These are phyloP conservation scores for Kryptolebias marmoratus DNA, from an alignment of 2,113 vertebrate genomes.

Conservation along the genomic window DNA sequence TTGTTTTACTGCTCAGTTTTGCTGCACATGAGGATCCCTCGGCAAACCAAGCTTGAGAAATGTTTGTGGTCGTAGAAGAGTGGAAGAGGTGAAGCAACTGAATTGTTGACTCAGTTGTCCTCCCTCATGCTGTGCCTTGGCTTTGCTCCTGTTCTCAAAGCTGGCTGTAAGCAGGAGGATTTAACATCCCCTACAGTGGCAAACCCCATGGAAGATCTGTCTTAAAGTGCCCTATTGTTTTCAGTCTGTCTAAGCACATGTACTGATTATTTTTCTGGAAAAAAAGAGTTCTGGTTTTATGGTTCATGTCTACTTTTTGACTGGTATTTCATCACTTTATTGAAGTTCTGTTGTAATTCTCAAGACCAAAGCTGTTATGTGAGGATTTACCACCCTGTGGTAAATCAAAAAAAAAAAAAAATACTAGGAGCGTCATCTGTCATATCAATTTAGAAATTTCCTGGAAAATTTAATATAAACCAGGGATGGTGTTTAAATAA, in stretches of 20 bases:
- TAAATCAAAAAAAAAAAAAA: not conserved
- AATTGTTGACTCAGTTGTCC: conserved; percentile 61
- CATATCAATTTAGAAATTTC: not conserved
- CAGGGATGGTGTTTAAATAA: conserved; percentile 37
- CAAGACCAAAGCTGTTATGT: not conserved
- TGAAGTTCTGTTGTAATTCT: not conserved
- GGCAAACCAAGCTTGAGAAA: conserved; percentile 13
- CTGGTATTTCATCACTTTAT: conserved; percentile 10
- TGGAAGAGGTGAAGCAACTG: conserved; percentile 39
- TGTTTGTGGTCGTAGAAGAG: conserved; percentile 2
- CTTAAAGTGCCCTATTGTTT: conserved; percentile 43
- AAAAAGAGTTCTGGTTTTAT: not conserved
- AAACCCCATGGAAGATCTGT: conserved; percentile 24
- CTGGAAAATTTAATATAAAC: conserved; percentile 21
- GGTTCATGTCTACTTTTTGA: not conserved
- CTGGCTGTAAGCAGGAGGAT: conserved; percentile 48
- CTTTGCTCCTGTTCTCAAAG: conserved; percentile 47
- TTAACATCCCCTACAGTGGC: conserved; percentile 50
- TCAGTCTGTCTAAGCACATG: conserved; percentile 8
- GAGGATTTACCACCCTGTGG: not conserved
- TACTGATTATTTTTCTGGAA: not conserved
- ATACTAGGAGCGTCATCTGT: not conserved
- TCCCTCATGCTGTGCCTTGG: conserved; percentile 64
- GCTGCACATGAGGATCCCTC: not conserved
- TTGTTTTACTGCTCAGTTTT: conserved; percentile 4